Percentiles rank a stretch among this genome's conserved stretches.
Conservation (phyloP, 2,888 invertebrate genomes). For the Acanthopleura granulata region DNA sequence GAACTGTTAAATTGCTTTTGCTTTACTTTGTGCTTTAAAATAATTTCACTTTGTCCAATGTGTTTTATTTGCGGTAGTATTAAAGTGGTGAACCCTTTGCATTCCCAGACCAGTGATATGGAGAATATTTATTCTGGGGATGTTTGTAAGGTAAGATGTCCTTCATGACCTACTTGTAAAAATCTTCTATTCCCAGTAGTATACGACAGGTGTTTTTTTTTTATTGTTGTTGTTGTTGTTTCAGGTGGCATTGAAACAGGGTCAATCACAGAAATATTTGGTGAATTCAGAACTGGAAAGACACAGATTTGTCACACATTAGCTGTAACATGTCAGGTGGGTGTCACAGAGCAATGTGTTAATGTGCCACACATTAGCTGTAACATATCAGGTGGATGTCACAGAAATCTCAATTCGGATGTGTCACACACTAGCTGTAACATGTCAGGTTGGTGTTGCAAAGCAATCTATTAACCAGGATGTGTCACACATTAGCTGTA, state of each 20-base stretch:
- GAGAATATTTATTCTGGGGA: too few species aligned
- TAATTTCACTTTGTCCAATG: too few species aligned
- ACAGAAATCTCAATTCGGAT: conserved; percentile 75
- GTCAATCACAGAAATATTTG: conserved; percentile 98
- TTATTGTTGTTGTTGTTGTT: conserved; percentile 25
- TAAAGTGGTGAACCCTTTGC: too few species aligned
- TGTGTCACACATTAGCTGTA: too few species aligned
- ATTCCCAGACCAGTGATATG: too few species aligned
- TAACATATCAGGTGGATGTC: background rate
- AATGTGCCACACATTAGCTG: background rate
- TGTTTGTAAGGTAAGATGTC: too few species aligned
- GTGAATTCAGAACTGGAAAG: conserved; percentile 98
- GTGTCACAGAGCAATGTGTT: background rate
- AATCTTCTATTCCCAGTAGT: too few species aligned
- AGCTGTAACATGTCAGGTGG: conserved; percentile 96
- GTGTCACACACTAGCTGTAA: conserved; percentile 96
- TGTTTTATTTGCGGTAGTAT: too few species aligned
- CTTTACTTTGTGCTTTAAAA: too few species aligned
- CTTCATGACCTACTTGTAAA: too few species aligned
- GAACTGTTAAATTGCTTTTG: too few species aligned
- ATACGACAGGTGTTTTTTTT: too few species aligned
- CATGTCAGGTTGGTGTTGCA: conserved; percentile 83
- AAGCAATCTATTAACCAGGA: conserved; percentile 66
- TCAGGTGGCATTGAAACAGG: conserved; percentile 95
- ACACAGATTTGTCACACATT: conserved; percentile 97